A percentile compares a stretch with the other conserved stretches of the same genome.
Conservation (phyloP, 1,140 invertebrate species). For the Phymorhynchus buccinoides region DNA sequence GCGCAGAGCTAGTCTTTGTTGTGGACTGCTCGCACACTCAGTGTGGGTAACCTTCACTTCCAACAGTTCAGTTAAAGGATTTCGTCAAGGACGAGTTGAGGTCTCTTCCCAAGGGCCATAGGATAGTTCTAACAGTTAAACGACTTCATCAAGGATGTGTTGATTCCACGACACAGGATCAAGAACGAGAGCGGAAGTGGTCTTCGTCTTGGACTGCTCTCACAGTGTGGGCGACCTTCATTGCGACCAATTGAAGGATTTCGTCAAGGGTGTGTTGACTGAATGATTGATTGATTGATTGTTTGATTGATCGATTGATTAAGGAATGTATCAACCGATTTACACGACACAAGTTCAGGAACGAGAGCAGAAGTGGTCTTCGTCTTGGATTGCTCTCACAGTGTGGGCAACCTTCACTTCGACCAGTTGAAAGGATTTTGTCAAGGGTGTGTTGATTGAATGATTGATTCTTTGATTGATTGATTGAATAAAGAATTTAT, state of each 20-base stretch:
- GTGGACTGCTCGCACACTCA: constrained; percentile 60
- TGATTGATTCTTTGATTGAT: too few species aligned
- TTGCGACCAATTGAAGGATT: constrained; percentile 54
- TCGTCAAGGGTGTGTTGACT: constrained; percentile 55
- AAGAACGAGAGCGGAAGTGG: constrained; percentile 56
- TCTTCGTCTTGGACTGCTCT: constrained; percentile 61
- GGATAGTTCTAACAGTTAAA: background rate
- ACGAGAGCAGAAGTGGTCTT: constrained; percentile 61
- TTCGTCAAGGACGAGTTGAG: constrained; percentile 59
- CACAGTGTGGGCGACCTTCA: constrained; percentile 48
- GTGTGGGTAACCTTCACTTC: constrained; percentile 51
- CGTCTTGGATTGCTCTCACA: constrained; percentile 60
- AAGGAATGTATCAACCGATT: too few species aligned
- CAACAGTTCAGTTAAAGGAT: constrained; percentile 48
- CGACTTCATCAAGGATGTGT: too few species aligned
- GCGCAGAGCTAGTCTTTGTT: constrained; percentile 59
- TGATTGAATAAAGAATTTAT: too few species aligned
- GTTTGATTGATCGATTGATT: too few species aligned
- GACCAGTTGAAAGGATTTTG: constrained; percentile 54
- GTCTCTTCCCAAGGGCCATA: constrained; percentile 47
- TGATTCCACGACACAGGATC: constrained; percentile 39
- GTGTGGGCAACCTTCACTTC: constrained; percentile 52
- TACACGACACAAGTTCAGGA: constrained; percentile 42
- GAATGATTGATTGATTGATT: background rate
- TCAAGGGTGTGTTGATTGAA: too few species aligned